Evolutionary conservation across 64 coral and sea anemone species (phyloP).

Genomic region (Montipora foliosa): DNA sequence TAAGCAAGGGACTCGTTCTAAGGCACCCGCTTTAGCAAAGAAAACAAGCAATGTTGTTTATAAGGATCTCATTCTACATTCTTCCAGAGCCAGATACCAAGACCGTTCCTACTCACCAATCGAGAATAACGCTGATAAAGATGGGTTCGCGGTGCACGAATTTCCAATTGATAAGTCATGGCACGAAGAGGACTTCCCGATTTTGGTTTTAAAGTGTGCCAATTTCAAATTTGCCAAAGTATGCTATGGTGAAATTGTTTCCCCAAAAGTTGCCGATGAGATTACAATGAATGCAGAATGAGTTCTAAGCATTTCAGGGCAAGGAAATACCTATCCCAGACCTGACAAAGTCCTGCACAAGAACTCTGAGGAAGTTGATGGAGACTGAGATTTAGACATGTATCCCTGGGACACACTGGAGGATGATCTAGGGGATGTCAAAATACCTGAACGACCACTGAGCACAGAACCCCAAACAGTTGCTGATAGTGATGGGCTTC

Average conservation of each 20-base stretch:
- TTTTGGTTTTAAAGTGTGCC: constrained; percentile 40
- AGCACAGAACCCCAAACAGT: neutral
- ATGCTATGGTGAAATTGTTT: constrained; percentile 33
- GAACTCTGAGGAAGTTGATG: constrained; percentile 18
- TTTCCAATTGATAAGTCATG: constrained; percentile 64
- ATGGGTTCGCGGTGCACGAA: constrained; percentile 64
- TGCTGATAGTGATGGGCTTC: constrained; percentile 24
- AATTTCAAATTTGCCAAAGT: constrained; percentile 63
- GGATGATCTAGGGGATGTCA: neutral
- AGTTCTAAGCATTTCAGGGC: constrained; percentile 13
- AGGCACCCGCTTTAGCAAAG: constrained; percentile 19
- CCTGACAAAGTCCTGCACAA: constrained; percentile 63
- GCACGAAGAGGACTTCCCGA: constrained; percentile 36
- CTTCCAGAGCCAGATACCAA: constrained; percentile 51
- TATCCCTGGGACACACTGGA: constrained; percentile 22
- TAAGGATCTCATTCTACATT: constrained; percentile 61
- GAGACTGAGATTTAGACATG: constrained; percentile 43
- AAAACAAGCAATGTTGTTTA: constrained; percentile 40
- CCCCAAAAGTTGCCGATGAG: neutral
- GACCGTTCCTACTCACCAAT: constrained; percentile 41
- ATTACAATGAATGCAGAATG: constrained; percentile 11
- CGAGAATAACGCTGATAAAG: constrained; percentile 53
- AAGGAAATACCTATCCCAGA: constrained; percentile 47
- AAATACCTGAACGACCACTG: constrained; percentile 19
- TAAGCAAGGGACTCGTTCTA: constrained; percentile 25